phyloP scores from a whole-genome alignment of 2,888 invertebrate genomes.

The Pseudococcus longispinus region DNA sequence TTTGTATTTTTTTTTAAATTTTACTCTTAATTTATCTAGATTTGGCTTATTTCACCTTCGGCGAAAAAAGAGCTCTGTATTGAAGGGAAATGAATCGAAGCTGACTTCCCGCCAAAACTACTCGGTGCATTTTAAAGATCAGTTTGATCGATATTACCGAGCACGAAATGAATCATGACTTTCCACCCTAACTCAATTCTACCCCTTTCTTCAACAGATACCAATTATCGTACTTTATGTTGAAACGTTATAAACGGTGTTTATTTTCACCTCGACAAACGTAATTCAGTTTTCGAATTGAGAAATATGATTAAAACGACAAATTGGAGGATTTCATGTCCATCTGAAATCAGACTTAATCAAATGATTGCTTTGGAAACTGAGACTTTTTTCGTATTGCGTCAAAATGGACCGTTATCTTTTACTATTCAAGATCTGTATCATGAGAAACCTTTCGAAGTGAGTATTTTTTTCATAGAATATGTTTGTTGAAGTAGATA shows the following conservation, averaged over 20 bases:
- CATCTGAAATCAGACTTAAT: constrained; percentile 3
- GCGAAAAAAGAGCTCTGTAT: background rate
- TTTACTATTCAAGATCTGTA: constrained; percentile 41
- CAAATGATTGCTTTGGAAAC: constrained; percentile 44
- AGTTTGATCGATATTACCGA: constrained; percentile 25
- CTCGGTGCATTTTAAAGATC: background rate
- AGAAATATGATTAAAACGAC: background rate
- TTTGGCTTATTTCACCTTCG: background rate
- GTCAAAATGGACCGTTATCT: constrained; percentile 53
- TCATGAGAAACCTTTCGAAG: constrained; percentile 36
- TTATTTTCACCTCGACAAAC: background rate
- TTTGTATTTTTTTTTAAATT: background rate
- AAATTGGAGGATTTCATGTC: constrained; percentile 37
- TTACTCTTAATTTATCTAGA: background rate
- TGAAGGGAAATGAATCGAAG: background rate
- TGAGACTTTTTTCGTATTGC: constrained; percentile 19
- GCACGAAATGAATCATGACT: background rate
- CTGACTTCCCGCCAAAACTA: too few species aligned
- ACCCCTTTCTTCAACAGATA: background rate
- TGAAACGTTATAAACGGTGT: background rate
- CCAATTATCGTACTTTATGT: background rate
- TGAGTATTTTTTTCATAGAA: background rate
- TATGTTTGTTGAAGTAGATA: background rate
- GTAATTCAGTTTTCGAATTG: background rate
- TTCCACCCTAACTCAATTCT: background rate